A percentile compares a stretch with the other conserved stretches of the same genome.
phyloP scores from a whole-genome alignment of 2,113 vertebrate species.

The Sigmodon hispidus region DNA sequence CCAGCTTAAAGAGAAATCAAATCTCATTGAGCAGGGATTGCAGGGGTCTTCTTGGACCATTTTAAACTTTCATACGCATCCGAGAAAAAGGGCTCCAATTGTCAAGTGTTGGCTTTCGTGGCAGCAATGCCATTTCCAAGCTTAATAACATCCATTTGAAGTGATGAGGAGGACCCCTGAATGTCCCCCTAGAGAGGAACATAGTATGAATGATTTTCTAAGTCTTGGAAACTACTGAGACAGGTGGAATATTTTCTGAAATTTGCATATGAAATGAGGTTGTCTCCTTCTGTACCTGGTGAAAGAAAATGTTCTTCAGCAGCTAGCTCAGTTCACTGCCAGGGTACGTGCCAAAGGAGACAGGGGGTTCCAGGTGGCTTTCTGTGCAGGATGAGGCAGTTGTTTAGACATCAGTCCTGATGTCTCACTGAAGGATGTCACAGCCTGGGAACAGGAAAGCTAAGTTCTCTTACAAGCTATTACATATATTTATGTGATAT shows the following conservation, averaged over 20 bases:
- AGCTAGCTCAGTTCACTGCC: background rate
- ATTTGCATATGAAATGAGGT: constrained; percentile 29
- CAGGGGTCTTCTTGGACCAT: constrained; percentile 76
- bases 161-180: constrained; percentile 48
- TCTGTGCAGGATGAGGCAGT: accelerated
- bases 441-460: background rate
- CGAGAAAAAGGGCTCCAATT: constrained; percentile 66
- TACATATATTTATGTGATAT: background rate
- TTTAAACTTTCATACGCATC: constrained; percentile 77
- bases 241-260: background rate
- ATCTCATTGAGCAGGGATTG: constrained; percentile 79
- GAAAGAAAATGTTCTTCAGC: constrained; percentile 41
- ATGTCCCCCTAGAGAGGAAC: background rate
- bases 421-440: background rate
- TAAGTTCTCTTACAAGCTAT: background rate
- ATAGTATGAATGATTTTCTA: background rate
- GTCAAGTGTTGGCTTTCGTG: constrained; percentile 66
- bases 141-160: constrained; percentile 80
- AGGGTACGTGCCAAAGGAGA: background rate
- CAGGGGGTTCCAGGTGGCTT: background rate
- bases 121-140: constrained; percentile 56
- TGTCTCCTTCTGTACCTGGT: background rate
- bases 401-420: background rate
- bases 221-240: background rate
- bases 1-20: constrained; percentile 84